Base-by-base conservation (phyloP, 2,888 invertebrate genomes). In the Ptycholaimellus sp. region DNA sequence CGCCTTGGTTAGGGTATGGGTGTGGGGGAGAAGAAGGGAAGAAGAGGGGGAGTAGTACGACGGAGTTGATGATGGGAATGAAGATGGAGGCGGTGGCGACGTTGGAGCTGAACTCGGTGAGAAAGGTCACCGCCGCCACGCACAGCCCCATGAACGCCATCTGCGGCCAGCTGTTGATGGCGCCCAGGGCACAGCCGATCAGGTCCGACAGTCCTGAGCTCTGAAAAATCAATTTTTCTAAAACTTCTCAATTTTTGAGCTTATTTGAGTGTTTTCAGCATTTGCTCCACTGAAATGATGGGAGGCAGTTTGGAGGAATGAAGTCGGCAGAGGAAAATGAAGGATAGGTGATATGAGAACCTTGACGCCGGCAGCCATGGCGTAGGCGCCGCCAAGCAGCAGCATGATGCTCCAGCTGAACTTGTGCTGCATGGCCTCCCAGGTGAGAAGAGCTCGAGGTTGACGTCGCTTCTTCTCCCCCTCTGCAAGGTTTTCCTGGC, bases 1-100 rank as follows among this genome's bases (percentile, higher is more conserved):
- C n/a, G n/a, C n/a, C n/a, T n/a, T n/a, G n/a, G n/a, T n/a, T n/a
- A n/a, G n/a, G n/a, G n/a, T n/a, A n/a, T n/a, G 29, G 3, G 59
- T 48, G 2, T 57, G 50, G 6, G 61, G 60, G 11, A 60, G 31
- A 56, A 60, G 57, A 38, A 59, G 46, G 38, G 58, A 59, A 34
- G 59, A 30, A 1, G 61, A 60, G 44, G 61, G 45, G n/a, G 41
- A 36, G 32, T 41, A 30, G 27, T 9, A 37, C 42, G 16, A 42
- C 19, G 17, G 37, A 30, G 22, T 7, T n/a, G 19, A 40, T 9
- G 17, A 42, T 25, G 7, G 42, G 39, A 11, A 37, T 27, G 30
- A 39, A 49, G 28, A 49, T 45, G 30, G 45, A 44, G 6, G 50
- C 43, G 14, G 46, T 49, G 5, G 49, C 44, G 14, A 43, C 37